Evolutionary conservation across 2,797 vertebrate genomes (phyloP).

Genomic region (Sebastes cheni): DNA sequence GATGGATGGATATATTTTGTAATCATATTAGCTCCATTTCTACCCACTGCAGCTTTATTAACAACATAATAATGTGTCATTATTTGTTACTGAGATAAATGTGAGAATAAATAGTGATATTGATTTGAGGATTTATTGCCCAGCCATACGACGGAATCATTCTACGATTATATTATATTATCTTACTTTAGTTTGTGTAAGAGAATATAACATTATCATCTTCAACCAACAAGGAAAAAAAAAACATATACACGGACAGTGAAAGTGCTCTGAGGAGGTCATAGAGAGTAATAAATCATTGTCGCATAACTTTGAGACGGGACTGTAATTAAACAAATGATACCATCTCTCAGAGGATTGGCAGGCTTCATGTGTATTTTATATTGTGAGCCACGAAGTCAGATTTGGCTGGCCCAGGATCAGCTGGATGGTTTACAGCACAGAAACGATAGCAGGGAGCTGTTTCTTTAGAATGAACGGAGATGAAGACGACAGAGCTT

Average conservation of each 20-base stretch:
- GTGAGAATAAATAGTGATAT: background rate
- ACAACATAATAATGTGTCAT: background rate
- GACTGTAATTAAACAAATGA: conserved; percentile 19
- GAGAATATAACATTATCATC: background rate
- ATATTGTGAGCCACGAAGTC: background rate
- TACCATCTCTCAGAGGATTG: background rate
- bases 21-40: too few relatives aligned
- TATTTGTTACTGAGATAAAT: background rate
- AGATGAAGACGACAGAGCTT: background rate
- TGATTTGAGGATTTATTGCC: background rate
- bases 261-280: background rate
- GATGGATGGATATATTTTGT: too few relatives aligned
- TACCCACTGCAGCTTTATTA: too few relatives aligned
- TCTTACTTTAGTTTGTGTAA: background rate
- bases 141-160: background rate
- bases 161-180: background rate
- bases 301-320: conserved; percentile 3
- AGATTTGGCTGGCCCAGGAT: background rate
- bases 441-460: background rate
- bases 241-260: background rate
- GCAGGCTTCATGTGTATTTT: conserved; percentile 6
- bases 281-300: conserved; percentile 9
- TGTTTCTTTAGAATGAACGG: background rate
- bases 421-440: background rate
- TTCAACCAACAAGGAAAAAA: background rate